A percentile compares a stretch with the other conserved stretches of the same genome.
phyloP scores from a whole-genome alignment of 2,888 invertebrate genomes.

The Seira musarum region DNA sequence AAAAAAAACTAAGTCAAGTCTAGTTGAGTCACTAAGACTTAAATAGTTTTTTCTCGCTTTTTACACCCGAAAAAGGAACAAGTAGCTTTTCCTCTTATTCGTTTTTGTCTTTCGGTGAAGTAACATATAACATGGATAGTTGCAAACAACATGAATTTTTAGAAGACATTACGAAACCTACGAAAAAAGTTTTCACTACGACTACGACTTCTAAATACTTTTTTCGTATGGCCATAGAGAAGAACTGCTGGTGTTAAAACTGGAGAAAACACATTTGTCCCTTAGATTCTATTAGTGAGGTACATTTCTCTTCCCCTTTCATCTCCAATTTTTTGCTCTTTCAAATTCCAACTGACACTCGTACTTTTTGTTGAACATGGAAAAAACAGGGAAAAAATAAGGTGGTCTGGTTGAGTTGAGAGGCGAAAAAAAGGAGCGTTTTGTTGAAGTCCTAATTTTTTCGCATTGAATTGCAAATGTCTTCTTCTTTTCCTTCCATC shows the following conservation, averaged over 20 bases:
- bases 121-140: not conserved
- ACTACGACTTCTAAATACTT: not conserved
- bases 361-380: constrained; percentile 8
- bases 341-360: constrained; percentile 11
- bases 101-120: no score
- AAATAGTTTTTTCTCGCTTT: not conserved
- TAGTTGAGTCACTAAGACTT: constrained; percentile 75
- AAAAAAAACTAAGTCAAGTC: constrained; percentile 93
- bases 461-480: constrained; percentile 68
- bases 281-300: not conserved
- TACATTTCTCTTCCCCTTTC: constrained; percentile 16
- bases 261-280: constrained; percentile 26
- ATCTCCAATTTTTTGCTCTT: constrained; percentile 23
- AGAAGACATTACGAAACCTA: not conserved
- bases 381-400: constrained; percentile 18
- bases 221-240: no score
- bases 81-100: no score
- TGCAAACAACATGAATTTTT: constrained; percentile 17
- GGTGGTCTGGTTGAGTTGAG: not conserved
- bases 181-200: not conserved
- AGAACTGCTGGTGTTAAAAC: constrained; percentile 42
- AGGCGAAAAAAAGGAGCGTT: constrained; percentile 34
- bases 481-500: constrained; percentile 31
- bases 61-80: not conserved
- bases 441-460: constrained; percentile 57